Evolutionary conservation across 2,113 vertebrate genomes (phyloP).

Genomic region (Ammodytes dubius): DNA sequence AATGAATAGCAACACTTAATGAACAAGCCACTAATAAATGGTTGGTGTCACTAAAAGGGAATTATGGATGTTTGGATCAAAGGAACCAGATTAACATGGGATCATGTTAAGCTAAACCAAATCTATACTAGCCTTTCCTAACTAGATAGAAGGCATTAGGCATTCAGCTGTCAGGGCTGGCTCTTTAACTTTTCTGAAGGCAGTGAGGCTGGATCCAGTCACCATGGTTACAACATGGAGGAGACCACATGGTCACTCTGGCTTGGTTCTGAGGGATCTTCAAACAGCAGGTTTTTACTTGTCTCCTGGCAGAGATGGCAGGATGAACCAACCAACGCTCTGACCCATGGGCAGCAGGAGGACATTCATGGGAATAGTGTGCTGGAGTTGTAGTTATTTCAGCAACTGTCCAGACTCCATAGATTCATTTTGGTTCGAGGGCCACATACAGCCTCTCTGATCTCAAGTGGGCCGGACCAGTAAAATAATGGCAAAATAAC

Average conservation of each 20-base stretch:
- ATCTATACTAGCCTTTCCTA: background rate
- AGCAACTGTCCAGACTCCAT: background rate
- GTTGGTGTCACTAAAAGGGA: background rate
- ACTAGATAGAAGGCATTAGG: background rate
- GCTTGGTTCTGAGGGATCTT: slow-evolving; percentile 31
- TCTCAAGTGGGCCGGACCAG: too few relatives aligned
- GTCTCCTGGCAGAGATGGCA: background rate
- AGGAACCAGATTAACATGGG: background rate
- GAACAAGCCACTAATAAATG: background rate
- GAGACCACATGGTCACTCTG: slow-evolving; percentile 13
- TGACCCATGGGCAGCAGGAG: background rate
- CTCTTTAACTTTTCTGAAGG: slow-evolving; percentile 38
- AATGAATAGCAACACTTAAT: background rate
- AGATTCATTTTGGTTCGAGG: too few relatives aligned
- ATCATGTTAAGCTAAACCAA: background rate
- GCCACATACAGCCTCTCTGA: too few relatives aligned
- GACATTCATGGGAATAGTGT: background rate
- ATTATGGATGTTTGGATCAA: background rate
- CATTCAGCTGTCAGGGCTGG: background rate
- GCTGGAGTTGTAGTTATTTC: background rate
- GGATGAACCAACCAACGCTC: slow-evolving; percentile 1
- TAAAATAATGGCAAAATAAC: too few relatives aligned
- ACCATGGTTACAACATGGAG: slow-evolving; percentile 58
- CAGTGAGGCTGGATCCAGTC: slow-evolving; percentile 43
- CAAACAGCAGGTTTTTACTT: slow-evolving; percentile 31